Evolutionary conservation across 2,797 vertebrate species (phyloP).

Genomic region (Lacerta agilis): DNA sequence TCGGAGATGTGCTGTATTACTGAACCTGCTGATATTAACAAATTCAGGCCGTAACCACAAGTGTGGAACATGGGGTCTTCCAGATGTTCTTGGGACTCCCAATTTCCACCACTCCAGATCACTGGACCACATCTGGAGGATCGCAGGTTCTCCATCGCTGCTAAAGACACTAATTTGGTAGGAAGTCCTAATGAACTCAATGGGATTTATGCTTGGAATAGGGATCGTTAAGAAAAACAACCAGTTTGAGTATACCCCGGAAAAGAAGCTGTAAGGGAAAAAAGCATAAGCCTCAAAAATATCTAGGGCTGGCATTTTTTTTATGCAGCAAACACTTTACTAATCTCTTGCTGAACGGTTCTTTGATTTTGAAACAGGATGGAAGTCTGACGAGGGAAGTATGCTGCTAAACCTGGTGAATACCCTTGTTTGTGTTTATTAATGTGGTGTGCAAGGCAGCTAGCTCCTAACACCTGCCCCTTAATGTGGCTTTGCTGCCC

Average conservation of each 20-base stretch:
- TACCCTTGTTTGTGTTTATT: neutral
- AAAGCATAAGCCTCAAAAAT: neutral
- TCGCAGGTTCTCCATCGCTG: neutral
- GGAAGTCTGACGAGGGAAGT: neutral
- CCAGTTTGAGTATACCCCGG: neutral
- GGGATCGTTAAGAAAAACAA: neutral
- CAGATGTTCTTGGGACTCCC: too few relatives aligned
- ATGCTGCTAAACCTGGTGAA: neutral
- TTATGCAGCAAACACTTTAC: neutral
- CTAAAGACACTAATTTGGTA: neutral
- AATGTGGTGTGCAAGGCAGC: neutral
- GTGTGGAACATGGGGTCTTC: too few relatives aligned
- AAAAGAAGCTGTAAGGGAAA: neutral
- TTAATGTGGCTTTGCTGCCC: neutral
- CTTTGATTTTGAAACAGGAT: neutral
- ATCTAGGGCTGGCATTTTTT: neutral
- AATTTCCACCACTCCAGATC: too few relatives aligned
- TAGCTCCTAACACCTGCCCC: neutral
- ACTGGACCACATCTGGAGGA: too few relatives aligned
- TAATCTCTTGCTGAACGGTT: neutral
- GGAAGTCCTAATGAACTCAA: neutral
- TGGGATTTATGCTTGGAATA: neutral
- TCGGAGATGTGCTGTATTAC: neutral
- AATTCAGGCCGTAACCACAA: neutral
- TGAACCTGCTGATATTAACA: neutral